Percentiles rank a stretch among this genome's conserved stretches.
Evolutionary conservation across 2,113 vertebrate species (phyloP).

Genomic region (Microtus montanus): DNA sequence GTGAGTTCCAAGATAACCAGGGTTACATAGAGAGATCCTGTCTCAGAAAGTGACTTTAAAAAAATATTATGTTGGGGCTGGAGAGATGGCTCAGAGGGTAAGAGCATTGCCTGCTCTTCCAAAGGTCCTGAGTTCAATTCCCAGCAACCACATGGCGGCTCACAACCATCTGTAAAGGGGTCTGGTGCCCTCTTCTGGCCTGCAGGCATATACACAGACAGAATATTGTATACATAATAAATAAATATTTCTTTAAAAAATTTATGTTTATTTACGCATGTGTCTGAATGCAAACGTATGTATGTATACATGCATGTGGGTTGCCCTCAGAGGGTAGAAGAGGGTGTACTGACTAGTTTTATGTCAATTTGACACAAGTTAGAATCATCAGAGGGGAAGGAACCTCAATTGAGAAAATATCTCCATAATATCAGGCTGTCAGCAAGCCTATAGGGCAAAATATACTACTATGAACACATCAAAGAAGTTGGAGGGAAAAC

Average conservation of each 20-base stretch:
- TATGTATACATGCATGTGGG: neutral
- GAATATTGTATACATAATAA: too few species aligned
- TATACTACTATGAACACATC: constrained; percentile 6
- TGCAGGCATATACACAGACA: too few species aligned
- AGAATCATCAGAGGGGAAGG: neutral
- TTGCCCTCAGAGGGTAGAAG: neutral
- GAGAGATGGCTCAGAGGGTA: too few species aligned
- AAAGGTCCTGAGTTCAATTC: too few species aligned
- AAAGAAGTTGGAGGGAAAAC: neutral
- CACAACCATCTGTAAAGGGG: too few species aligned
- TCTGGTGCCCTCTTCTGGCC: too few species aligned
- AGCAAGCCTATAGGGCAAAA: neutral
- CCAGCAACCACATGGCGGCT: too few species aligned
- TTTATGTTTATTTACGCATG: neutral
- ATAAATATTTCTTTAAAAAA: too few species aligned
- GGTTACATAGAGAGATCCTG: neutral
- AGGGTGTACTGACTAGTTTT: neutral
- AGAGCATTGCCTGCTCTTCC: too few species aligned
- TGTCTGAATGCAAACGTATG: neutral
- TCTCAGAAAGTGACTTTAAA: neutral
- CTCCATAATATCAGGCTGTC: neutral
- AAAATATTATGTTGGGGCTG: too few species aligned
- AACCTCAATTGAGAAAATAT: neutral
- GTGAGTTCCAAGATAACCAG: neutral
- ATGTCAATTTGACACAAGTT: neutral